These are phyloP conservation scores for Astropecten irregularis DNA, from an alignment of 53 echinoderm and acorn worm species.

Conservation along the genomic window DNA sequence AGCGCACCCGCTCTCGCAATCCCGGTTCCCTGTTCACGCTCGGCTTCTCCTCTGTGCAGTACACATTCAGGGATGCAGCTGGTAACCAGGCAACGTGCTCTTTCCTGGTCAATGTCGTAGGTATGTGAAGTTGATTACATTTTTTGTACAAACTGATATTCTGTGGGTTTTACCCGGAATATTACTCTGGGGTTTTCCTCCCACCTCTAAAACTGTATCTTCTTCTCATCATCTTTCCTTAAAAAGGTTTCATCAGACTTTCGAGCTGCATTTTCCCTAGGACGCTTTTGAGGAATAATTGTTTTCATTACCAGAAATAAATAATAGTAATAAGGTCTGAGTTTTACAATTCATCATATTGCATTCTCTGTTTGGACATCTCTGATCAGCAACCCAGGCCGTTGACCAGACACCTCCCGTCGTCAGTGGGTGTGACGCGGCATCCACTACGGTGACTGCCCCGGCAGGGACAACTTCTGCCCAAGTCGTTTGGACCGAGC, in stretches of 20 bases:
- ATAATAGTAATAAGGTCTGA: no score
- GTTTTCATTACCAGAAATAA: no score
- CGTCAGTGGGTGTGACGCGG: neutral
- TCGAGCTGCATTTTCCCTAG: no score
- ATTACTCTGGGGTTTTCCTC: no score
- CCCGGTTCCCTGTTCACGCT: conserved; percentile 64
- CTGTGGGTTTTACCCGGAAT: no score
- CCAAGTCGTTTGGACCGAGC: conserved; percentile 1
- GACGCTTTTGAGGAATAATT: no score
- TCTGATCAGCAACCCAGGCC: no score
- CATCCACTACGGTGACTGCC: neutral
- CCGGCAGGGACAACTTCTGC: neutral
- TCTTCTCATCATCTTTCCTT: no score
- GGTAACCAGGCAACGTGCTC: conserved; percentile 73
- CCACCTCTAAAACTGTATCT: no score
- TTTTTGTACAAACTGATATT: neutral
- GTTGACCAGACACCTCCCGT: no score
- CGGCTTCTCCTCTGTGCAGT: conserved; percentile 63
- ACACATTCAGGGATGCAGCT: conserved; percentile 59
- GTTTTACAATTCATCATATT: neutral
- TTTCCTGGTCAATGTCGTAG: conserved; percentile 60
- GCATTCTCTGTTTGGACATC: no score
- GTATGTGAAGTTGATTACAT: neutral
- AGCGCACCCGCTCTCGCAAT: conserved; percentile 21
- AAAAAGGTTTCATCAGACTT: no score